phyloP scores from a whole-genome alignment of 1,140 invertebrate genomes.

The Drosophila sturtevanti region DNA sequence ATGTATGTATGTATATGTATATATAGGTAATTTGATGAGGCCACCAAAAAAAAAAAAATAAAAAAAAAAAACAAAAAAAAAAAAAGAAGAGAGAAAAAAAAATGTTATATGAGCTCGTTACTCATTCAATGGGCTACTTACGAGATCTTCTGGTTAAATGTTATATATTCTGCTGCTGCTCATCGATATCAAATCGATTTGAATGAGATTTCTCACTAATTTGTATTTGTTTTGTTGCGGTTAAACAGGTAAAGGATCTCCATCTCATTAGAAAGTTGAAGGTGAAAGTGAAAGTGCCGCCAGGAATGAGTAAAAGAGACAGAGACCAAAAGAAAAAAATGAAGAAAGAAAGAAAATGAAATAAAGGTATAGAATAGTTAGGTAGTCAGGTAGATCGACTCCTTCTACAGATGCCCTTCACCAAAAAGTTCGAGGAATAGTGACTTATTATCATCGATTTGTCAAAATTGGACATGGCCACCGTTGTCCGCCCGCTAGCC shows the following conservation, averaged over 20 bases:
- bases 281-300: conserved; percentile 63
- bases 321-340: not conserved
- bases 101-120: conserved; percentile 53
- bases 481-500: conserved; percentile 1
- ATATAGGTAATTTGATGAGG: conserved; percentile 54
- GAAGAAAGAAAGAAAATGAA: too few relatives aligned
- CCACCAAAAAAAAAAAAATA: conserved; percentile 13
- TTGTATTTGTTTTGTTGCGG: conserved; percentile 54
- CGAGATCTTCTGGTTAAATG: conserved; percentile 27
- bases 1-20: conserved; percentile 5
- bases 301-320: conserved; percentile 1
- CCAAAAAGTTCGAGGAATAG: not conserved
- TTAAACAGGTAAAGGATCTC: conserved; percentile 46
- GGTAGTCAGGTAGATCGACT: not conserved
- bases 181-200: conserved; percentile 75
- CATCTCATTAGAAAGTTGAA: conserved; percentile 34
- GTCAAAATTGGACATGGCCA: conserved; percentile 73
- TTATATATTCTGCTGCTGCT: conserved; percentile 22
- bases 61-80: conserved; percentile 3
- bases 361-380: conserved; percentile 3
- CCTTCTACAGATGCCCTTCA: not conserved
- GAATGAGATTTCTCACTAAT: conserved; percentile 65
- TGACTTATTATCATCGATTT: conserved; percentile 75
- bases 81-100: too few relatives aligned
- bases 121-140: conserved; percentile 50